Conservation (phyloP, 2,888 invertebrate species). For the Willowsia nigromaculata region DNA sequence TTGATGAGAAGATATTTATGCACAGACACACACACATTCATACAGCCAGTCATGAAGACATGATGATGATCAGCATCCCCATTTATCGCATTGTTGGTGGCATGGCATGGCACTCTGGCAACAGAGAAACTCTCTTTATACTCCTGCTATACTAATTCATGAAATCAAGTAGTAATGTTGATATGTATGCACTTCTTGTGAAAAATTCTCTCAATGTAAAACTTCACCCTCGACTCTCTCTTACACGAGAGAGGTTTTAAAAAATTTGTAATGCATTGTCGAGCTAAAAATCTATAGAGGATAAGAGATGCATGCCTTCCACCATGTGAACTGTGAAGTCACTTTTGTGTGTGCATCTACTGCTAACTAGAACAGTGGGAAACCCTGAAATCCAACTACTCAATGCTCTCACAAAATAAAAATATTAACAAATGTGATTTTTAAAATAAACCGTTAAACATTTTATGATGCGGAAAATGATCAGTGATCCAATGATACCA, state of each 20-base stretch:
- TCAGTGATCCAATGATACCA: too few species aligned
- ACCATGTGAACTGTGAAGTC: background rate
- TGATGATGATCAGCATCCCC: background rate
- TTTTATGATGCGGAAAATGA: too few species aligned
- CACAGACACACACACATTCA: background rate
- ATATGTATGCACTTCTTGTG: background rate
- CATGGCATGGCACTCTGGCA: background rate
- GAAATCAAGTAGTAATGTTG: background rate
- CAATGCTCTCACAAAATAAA: background rate
- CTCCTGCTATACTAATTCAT: background rate
- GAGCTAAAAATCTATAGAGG: background rate
- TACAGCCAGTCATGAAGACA: background rate
- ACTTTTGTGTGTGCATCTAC: too few species aligned
- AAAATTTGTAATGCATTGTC: background rate
- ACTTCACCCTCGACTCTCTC: too few species aligned
- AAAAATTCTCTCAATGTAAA: background rate
- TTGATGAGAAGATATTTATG: conserved; percentile 11
- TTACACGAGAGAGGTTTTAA: background rate
- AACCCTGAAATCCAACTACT: background rate
- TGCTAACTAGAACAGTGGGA: background rate
- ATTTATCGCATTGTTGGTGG: conserved; percentile 28
- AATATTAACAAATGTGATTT: background rate
- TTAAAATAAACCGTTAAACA: too few species aligned
- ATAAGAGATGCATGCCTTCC: background rate
- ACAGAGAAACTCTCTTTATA: too few species aligned